phyloP scores from a whole-genome alignment of 1,140 invertebrate species.

The Psix sp. region DNA sequence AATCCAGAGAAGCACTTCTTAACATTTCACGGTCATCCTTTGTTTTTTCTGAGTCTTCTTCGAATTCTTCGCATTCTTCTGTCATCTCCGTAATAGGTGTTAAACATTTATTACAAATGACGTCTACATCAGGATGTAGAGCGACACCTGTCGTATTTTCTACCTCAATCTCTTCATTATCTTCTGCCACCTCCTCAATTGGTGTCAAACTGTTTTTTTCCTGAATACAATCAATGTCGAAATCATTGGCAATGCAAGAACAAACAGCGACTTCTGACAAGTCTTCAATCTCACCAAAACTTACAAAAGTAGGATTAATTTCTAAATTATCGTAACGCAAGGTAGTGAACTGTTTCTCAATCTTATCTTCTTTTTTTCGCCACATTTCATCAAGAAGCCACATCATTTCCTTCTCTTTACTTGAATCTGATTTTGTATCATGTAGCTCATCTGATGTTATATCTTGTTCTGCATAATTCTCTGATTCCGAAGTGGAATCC shows the following conservation, averaged over 20 bases:
- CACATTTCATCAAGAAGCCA: slow-evolving; percentile 51
- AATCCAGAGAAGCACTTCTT: slow-evolving; percentile 29
- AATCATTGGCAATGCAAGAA: background rate
- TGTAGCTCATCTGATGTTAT: slow-evolving; percentile 57
- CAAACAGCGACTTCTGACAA: slow-evolving; percentile 2
- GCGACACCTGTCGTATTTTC: too few species aligned
- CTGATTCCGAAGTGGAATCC: slow-evolving; percentile 23
- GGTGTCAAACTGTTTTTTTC: slow-evolving; percentile 13
- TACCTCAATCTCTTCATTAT: slow-evolving; percentile 4
- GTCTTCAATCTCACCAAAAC: slow-evolving; percentile 38
- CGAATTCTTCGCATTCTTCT: background rate
- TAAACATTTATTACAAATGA: slow-evolving; percentile 14
- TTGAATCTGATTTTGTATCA: slow-evolving; percentile 65
- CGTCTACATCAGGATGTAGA: too few species aligned
- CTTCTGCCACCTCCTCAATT: slow-evolving; percentile 28
- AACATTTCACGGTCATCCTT: slow-evolving; percentile 1
- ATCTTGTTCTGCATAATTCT: slow-evolving; percentile 56
- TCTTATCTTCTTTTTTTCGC: slow-evolving; percentile 29
- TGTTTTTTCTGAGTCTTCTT: background rate
- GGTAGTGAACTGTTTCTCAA: slow-evolving; percentile 30
- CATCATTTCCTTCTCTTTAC: slow-evolving; percentile 57
- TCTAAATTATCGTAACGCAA: slow-evolving; percentile 32
- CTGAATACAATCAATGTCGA: slow-evolving; percentile 26
- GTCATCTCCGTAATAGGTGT: slow-evolving; percentile 14
- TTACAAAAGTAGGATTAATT: slow-evolving; percentile 19